Evolutionary conservation across 2,888 invertebrate genomes (phyloP).

Genomic region (Apamea monoglypha): DNA sequence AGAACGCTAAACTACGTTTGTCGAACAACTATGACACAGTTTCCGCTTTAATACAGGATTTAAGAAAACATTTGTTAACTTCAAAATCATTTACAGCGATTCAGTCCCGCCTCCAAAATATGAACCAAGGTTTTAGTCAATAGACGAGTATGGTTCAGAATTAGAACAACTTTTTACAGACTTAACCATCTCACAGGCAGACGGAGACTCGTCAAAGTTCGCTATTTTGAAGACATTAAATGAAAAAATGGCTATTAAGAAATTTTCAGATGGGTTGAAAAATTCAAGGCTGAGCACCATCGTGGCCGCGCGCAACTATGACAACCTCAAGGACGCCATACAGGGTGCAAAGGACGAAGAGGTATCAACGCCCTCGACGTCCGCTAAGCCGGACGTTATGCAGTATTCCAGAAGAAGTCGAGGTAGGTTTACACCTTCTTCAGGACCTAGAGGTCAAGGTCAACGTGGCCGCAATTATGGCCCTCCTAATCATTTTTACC

Average conservation of each 20-base stretch:
- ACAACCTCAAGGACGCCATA: neutral
- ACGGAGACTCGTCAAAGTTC: neutral
- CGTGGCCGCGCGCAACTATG: neutral
- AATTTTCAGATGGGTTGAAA: no score
- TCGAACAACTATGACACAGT: neutral
- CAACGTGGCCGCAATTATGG: neutral
- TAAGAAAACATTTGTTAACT: neutral
- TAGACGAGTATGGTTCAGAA: neutral
- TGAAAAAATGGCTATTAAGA: neutral
- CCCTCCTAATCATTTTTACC: neutral
- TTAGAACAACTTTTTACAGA: slow-evolving; percentile 5
- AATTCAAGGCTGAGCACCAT: neutral
- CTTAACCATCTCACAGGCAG: slow-evolving; percentile 2
- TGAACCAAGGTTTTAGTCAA: neutral
- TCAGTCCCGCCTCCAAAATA: slow-evolving; percentile 10
- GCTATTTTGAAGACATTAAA: neutral
- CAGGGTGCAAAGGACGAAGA: slow-evolving; percentile 8
- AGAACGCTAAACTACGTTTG: neutral
- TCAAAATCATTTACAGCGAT: slow-evolving; percentile 4
- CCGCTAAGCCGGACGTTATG: slow-evolving; percentile 1
- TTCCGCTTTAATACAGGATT: no score
- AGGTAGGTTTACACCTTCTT: slow-evolving; percentile 1
- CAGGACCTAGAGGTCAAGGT: neutral
- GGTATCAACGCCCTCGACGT: neutral
- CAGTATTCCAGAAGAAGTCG: slow-evolving; percentile 1